Percentiles rank a stretch among this genome's conserved stretches.
Conservation (phyloP, 1,140 invertebrate genomes). For the Bombus consobrinus region DNA sequence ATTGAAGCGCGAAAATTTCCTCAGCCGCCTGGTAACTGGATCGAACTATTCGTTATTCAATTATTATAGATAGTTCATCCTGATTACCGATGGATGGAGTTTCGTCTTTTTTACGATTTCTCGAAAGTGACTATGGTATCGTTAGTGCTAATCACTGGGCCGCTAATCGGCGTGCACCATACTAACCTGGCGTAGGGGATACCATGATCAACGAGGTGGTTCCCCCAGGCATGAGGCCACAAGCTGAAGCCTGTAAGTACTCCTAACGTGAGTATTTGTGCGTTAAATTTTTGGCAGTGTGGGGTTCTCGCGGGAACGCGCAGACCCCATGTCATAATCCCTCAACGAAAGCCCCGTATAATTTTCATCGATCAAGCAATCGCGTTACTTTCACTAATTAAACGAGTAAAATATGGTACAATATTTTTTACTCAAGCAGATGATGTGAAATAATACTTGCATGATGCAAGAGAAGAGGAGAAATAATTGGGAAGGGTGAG, state of each 20-base stretch:
- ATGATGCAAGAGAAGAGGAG: no score
- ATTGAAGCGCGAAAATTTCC: background rate
- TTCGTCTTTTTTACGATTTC: background rate
- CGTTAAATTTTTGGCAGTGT: slow-evolving; percentile 83
- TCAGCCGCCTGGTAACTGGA: background rate
- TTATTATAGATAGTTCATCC: background rate
- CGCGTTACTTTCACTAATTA: background rate
- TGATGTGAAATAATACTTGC: no score
- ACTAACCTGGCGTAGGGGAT: slow-evolving; percentile 84
- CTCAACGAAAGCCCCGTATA: background rate
- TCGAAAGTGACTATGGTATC: slow-evolving; percentile 10
- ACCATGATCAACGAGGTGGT: slow-evolving; percentile 84
- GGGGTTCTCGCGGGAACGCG: slow-evolving; percentile 60
- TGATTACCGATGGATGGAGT: slow-evolving; percentile 34
- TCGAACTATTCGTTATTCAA: slow-evolving; percentile 18
- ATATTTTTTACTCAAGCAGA: no score
- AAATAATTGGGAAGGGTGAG: no score
- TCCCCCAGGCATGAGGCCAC: slow-evolving; percentile 79
- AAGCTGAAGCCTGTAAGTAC: slow-evolving; percentile 82
- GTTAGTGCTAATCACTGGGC: background rate
- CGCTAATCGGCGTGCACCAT: slow-evolving; percentile 64
- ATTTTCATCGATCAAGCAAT: background rate
- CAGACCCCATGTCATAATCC: slow-evolving; percentile 38
- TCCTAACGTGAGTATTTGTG: slow-evolving; percentile 78
- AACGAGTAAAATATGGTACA: no score